Percentiles rank a stretch among this genome's conserved stretches.
phyloP scores from a whole-genome alignment of 2,888 invertebrate genomes.

The Arge pagana region DNA sequence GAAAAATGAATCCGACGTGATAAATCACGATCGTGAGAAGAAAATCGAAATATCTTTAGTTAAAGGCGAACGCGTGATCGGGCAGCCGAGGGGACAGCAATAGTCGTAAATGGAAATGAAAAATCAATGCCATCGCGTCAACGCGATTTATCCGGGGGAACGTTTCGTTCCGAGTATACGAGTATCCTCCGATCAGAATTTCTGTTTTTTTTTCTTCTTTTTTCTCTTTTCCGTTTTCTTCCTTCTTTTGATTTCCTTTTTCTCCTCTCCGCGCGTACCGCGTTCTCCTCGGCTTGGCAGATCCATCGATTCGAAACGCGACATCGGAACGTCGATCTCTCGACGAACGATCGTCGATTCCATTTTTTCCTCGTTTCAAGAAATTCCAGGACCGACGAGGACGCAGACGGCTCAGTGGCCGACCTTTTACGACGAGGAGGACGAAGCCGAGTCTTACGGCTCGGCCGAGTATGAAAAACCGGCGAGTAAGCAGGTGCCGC shows the following conservation, averaged over 20 bases:
- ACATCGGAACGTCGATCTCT: constrained; percentile 26
- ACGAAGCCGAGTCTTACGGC: constrained; percentile 61
- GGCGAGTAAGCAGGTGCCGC: constrained; percentile 42
- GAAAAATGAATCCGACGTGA: too few relatives aligned
- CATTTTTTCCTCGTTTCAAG: constrained; percentile 56
- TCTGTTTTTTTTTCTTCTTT: constrained; percentile 24
- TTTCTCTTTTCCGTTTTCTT: not conserved
- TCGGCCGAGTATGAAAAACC: constrained; percentile 45
- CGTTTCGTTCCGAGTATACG: too few relatives aligned
- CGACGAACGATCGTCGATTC: constrained; percentile 24
- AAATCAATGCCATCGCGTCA: too few relatives aligned
- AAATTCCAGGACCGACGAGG: constrained; percentile 74
- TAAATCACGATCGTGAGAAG: too few relatives aligned
- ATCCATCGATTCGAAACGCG: too few relatives aligned
- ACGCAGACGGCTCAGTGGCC: constrained; percentile 41
- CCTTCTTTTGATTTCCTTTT: constrained; percentile 1
- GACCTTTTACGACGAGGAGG: constrained; percentile 72
- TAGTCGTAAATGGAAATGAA: too few relatives aligned
- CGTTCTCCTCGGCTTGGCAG: constrained; percentile 1
- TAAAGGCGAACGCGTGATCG: too few relatives aligned
- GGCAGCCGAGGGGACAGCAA: too few relatives aligned
- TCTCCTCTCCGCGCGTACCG: constrained; percentile 16
- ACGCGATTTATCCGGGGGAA: too few relatives aligned
- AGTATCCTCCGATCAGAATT: too few relatives aligned
- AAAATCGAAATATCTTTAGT: too few relatives aligned